Conservation (phyloP, 2,113 vertebrate genomes). For the Riparia riparia region DNA sequence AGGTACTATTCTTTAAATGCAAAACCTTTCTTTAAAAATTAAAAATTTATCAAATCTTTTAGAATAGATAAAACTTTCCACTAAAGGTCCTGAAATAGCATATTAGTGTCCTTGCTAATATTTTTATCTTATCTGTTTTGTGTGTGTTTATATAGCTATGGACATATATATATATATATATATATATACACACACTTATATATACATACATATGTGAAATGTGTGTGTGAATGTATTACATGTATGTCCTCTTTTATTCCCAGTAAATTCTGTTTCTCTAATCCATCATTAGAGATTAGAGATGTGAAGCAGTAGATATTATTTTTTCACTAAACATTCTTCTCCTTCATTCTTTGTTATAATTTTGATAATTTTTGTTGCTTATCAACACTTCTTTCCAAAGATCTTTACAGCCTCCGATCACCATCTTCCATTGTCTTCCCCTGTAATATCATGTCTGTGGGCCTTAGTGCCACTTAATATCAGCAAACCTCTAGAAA, state of each 20-base stretch:
- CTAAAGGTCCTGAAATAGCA: neutral
- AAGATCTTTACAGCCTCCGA: neutral
- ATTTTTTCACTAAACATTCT: neutral
- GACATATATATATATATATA: too few species aligned
- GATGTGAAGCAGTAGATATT: neutral
- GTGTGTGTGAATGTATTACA: too few species aligned
- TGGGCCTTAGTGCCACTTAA: neutral
- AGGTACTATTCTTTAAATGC: neutral
- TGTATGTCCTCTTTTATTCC: neutral
- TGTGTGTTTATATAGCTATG: accelerated
- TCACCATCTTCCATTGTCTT: neutral
- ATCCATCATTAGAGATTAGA: neutral
- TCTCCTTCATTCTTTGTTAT: neutral
- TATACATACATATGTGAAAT: neutral
- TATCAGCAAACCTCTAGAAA: neutral
- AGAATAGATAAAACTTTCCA: neutral
- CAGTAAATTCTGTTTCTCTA: neutral
- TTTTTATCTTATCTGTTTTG: neutral
- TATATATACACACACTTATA: too few species aligned
- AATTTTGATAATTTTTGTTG: neutral
- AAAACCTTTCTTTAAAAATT: neutral
- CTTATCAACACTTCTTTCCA: neutral
- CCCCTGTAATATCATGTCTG: neutral
- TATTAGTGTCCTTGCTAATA: neutral
- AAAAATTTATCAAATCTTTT: neutral